Evolutionary conservation across 2,113 vertebrate species (phyloP).

Genomic region (Mugil cephalus): DNA sequence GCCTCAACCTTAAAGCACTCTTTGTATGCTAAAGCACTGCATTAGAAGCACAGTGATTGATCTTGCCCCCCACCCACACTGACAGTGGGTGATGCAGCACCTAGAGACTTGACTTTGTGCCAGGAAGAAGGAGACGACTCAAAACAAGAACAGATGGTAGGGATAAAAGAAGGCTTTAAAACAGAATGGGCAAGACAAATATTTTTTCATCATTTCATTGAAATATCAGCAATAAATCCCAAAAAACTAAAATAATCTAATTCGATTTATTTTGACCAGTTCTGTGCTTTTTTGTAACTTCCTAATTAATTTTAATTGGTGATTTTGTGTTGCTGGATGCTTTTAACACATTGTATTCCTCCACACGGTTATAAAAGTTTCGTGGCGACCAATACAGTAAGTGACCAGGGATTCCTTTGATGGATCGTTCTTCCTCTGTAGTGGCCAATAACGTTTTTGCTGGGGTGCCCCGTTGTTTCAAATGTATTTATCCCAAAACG

Average conservation of each 20-base stretch:
- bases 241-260: background rate
- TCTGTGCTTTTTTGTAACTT: background rate
- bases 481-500: slow-evolving; percentile 25
- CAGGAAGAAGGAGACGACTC: slow-evolving; percentile 37
- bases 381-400: slow-evolving; percentile 18
- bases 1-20: slow-evolving; percentile 67
- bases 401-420: slow-evolving; percentile 24
- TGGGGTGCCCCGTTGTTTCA: slow-evolving; percentile 19
- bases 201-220: background rate
- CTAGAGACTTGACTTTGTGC: slow-evolving; percentile 57
- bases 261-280: slow-evolving; percentile 4
- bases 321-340: background rate
- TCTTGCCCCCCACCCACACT: slow-evolving; percentile 66
- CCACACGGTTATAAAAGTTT: slow-evolving; percentile 2
- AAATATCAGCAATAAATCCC: background rate
- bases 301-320: slow-evolving; percentile 1
- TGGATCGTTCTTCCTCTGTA: slow-evolving; percentile 22
- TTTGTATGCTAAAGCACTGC: slow-evolving; percentile 72
- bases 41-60: slow-evolving; percentile 70
- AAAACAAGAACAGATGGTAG: slow-evolving; percentile 20
- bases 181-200: background rate
- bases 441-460: slow-evolving; percentile 39
- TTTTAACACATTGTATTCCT: slow-evolving; percentile 12
- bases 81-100: slow-evolving; percentile 66
- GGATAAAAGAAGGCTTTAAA: background rate